phyloP scores from a whole-genome alignment of 1,140 invertebrate genomes.

The Drosophila yakuba region DNA sequence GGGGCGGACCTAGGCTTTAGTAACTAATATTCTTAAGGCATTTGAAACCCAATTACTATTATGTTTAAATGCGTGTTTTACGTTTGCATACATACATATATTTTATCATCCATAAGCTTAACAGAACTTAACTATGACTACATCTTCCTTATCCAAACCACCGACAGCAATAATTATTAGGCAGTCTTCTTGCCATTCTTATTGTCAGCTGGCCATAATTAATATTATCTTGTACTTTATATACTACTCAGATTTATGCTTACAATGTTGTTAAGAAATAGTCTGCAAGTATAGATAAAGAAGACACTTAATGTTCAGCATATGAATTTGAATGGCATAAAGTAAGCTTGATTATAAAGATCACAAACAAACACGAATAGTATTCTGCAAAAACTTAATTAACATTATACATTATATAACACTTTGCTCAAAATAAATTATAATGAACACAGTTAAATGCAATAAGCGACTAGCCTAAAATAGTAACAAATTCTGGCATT shows the following conservation, averaged over 20 bases:
- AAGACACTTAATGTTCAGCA: neutral
- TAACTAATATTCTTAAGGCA: too few species aligned
- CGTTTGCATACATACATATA: neutral
- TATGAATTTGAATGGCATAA: neutral
- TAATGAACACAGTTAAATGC: neutral
- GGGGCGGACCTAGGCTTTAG: too few species aligned
- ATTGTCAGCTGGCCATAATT: slow-evolving; percentile 4
- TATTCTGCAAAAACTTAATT: too few species aligned
- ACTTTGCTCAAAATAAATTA: neutral
- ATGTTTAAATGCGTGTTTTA: neutral
- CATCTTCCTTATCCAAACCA: slow-evolving; percentile 3
- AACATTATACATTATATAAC: neutral
- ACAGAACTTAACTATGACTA: neutral
- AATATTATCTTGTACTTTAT: slow-evolving; percentile 5
- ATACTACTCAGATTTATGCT: neutral
- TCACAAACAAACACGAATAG: neutral
- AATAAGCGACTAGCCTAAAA: neutral
- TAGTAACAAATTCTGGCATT: too few species aligned
- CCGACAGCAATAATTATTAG: slow-evolving; percentile 15
- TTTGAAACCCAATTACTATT: too few species aligned
- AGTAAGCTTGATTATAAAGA: neutral
- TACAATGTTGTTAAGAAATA: neutral
- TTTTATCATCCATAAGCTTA: neutral
- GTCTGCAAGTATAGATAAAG: neutral
- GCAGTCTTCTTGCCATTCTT: slow-evolving; percentile 10